Evolutionary conservation across 2,888 invertebrate species (phyloP).

Genomic region (Cryptocheilus praepositus): DNA sequence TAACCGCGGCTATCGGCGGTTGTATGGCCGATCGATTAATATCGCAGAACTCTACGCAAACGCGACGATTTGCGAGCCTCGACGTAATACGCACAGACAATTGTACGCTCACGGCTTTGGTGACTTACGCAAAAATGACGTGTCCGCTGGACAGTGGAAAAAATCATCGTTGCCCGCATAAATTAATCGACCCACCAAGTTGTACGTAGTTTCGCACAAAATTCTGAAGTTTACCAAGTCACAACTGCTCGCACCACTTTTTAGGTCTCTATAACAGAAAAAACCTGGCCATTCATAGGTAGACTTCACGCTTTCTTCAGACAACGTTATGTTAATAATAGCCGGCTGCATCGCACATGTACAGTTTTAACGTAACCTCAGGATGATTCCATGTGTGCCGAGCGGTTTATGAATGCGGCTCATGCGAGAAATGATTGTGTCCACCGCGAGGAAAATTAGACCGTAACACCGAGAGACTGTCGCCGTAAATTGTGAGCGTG

Average conservation of each 20-base stretch:
- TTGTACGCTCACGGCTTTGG: neutral
- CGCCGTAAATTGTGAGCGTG: too few species aligned
- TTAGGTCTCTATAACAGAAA: neutral
- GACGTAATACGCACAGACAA: neutral
- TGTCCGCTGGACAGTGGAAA: too few species aligned
- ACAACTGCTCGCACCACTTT: too few species aligned
- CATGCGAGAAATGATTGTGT: too few species aligned
- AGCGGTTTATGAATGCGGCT: too few species aligned
- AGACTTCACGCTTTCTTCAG: constrained; percentile 5
- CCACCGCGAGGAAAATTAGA: too few species aligned
- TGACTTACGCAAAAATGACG: neutral
- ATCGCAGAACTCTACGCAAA: neutral
- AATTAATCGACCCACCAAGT: neutral
- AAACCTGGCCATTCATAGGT: neutral
- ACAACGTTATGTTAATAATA: neutral
- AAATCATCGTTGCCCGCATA: too few species aligned
- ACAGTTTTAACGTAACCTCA: neutral
- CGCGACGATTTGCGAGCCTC: too few species aligned
- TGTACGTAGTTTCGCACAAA: too few species aligned
- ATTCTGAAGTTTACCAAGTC: too few species aligned
- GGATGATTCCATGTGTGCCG: too few species aligned
- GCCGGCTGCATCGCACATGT: neutral
- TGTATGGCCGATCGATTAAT: constrained; percentile 21
- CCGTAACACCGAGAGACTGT: too few species aligned
- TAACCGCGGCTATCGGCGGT: neutral